These are phyloP conservation scores for Phortica magna DNA, from an alignment of 2,888 invertebrate species.

Conservation along the genomic window DNA sequence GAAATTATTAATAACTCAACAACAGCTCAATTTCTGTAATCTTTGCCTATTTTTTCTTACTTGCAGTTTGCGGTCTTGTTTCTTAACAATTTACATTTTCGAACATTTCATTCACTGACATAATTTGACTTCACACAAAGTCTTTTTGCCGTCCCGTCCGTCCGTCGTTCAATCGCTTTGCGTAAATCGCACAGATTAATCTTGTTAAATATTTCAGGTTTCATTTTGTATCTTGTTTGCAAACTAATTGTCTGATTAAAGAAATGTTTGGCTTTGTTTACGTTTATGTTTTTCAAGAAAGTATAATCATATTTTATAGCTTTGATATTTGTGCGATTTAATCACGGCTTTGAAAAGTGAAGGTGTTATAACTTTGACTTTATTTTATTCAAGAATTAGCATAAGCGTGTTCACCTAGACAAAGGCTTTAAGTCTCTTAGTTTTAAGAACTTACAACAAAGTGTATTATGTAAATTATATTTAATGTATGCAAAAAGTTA, in stretches of 20 bases:
- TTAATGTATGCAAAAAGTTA: no score
- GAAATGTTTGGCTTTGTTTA: not conserved
- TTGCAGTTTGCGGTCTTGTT: constrained; percentile 12
- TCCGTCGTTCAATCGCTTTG: constrained; percentile 35
- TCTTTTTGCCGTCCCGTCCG: not conserved
- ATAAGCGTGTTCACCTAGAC: no score
- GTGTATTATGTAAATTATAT: no score
- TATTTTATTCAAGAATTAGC: no score
- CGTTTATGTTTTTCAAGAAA: not conserved
- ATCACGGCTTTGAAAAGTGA: no score
- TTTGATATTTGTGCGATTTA: no score
- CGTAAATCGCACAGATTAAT: constrained; percentile 53
- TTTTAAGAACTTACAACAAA: no score
- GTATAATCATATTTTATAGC: not conserved
- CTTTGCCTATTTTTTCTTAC: constrained; percentile 1
- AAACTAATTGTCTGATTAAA: not conserved
- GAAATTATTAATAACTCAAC: constrained; percentile 17
- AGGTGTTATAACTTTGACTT: no score
- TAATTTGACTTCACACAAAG: constrained; percentile 28
- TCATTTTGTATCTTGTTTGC: not conserved
- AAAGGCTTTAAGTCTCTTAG: no score
- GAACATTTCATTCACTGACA: not conserved
- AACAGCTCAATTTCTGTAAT: constrained; percentile 1
- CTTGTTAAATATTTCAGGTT: constrained; percentile 22
- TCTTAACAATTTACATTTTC: constrained; percentile 6